Base-by-base conservation (phyloP, 2,888 invertebrate species). In the Tetheella fluctuosa region DNA sequence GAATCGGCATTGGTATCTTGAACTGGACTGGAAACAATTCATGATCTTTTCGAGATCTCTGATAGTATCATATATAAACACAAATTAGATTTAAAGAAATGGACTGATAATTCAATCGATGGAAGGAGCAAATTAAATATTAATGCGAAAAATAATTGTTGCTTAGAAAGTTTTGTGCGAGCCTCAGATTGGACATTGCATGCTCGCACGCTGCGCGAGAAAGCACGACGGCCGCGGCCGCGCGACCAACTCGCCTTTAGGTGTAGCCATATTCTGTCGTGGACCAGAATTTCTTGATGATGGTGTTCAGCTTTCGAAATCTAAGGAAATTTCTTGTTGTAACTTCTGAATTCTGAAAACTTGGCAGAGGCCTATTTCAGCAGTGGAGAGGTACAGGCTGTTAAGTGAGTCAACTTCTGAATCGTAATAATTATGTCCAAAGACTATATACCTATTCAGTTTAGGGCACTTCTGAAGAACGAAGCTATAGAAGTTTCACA, bases 121-220 rank as follows among this genome's bases (percentile, higher is more conserved):
- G 79, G 81, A 80, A 83, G 82, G 80, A 85, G 80, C 79, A 85
- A 88, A 91, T 91, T 84, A 88, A 93, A 91, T 91, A 92, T 91
- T 91, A 89, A 92, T 92, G 91, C 83, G 86, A 89, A 90, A 88
- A 86, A 86, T 90, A 91, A 91, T 92, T 90, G 87, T 89, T 91
- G 89, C 90, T 89, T 93, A 92, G 93, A 93, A 93, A 93, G 93
- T 93, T 90, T 84, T 81, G 85, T 83, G 81, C 83, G 81, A 84
- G 80, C 84, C 77, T 81, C 86, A 90, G 88, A 90, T 89, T 86
- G 84, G 85, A 88, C 89, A 88, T 91, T 84, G 91, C 92, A 91
- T 91, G 91, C 89, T 83, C 88, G 89, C 90, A 89, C 89, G 90
- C 85, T 85, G 89, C 88, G 86, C 91, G 88, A 91, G 93, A 92